phyloP scores from a whole-genome alignment of 2,888 invertebrate genomes.

The Synergus itoensis region DNA sequence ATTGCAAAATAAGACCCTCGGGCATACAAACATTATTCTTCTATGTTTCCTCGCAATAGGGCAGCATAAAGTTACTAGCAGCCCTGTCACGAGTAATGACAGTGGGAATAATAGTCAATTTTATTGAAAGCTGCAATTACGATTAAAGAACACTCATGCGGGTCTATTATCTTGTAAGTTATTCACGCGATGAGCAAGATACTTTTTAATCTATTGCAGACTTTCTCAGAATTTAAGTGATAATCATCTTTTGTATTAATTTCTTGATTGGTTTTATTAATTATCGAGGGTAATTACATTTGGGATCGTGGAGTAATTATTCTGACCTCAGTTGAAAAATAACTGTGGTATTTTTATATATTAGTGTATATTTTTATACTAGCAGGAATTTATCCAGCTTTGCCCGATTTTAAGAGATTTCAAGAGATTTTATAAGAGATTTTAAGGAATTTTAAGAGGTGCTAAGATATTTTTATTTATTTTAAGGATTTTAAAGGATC shows the following conservation, averaged over 20 bases:
- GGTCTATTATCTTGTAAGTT: not conserved
- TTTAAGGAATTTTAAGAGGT: no score
- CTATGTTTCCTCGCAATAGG: constrained; percentile 28
- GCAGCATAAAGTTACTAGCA: constrained; percentile 17
- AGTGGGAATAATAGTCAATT: constrained; percentile 16
- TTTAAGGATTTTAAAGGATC: no score
- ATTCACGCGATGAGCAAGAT: constrained; percentile 17
- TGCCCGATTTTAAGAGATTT: no score
- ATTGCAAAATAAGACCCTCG: constrained; percentile 12
- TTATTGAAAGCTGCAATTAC: constrained; percentile 39
- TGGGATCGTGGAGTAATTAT: not conserved
- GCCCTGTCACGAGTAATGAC: constrained; percentile 22
- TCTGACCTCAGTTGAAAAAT: not conserved
- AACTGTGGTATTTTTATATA: not conserved
- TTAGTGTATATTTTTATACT: no score
- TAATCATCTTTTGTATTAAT: not conserved
- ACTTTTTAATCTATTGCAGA: not conserved
- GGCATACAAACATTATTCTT: constrained; percentile 21
- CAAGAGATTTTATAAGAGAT: no score
- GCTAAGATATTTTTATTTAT: no score
- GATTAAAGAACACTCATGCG: not conserved
- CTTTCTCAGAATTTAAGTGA: not conserved
- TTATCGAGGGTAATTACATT: not conserved
- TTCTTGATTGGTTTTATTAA: not conserved
- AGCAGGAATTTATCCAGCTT: no score